Percentiles rank a stretch among this genome's conserved stretches.
phyloP scores from a whole-genome alignment of 2,113 vertebrate genomes.

The Naja naja region DNA sequence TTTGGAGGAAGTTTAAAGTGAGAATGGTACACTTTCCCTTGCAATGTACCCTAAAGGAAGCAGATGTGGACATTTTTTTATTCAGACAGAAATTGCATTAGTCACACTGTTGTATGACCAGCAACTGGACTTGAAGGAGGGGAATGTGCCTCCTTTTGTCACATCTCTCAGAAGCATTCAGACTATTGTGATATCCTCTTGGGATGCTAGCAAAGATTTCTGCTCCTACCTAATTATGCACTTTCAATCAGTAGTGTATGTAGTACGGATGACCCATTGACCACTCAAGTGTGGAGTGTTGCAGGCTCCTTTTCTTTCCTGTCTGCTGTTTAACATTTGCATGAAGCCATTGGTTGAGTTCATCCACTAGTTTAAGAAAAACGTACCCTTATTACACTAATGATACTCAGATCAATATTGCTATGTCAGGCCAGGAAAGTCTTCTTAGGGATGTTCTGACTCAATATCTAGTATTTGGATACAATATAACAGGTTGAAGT shows the following conservation, averaged over 20 bases:
- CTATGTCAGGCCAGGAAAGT: neutral
- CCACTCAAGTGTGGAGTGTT: neutral
- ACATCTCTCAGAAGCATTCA: neutral
- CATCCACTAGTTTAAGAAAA: neutral
- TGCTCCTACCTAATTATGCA: neutral
- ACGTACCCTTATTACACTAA: neutral
- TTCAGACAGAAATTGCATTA: neutral
- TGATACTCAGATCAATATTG: neutral
- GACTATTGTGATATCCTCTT: neutral
- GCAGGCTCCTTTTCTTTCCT: neutral
- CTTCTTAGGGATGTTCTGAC: neutral
- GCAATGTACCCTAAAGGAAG: neutral
- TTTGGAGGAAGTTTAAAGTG: neutral
- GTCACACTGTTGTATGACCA: neutral
- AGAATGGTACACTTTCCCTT: neutral
- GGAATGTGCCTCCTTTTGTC: neutral
- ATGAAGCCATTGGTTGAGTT: neutral
- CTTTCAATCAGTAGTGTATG: neutral
- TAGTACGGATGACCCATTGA: neutral
- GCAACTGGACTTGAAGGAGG: neutral
- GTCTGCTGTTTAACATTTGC: neutral
- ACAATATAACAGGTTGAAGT: neutral
- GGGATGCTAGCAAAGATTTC: neutral
- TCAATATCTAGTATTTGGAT: neutral
- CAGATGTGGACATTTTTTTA: neutral